A percentile compares a stretch with the other conserved stretches of the same genome.
phyloP scores from a whole-genome alignment of 2,797 vertebrate species.

The Poliocrania exsul region DNA sequence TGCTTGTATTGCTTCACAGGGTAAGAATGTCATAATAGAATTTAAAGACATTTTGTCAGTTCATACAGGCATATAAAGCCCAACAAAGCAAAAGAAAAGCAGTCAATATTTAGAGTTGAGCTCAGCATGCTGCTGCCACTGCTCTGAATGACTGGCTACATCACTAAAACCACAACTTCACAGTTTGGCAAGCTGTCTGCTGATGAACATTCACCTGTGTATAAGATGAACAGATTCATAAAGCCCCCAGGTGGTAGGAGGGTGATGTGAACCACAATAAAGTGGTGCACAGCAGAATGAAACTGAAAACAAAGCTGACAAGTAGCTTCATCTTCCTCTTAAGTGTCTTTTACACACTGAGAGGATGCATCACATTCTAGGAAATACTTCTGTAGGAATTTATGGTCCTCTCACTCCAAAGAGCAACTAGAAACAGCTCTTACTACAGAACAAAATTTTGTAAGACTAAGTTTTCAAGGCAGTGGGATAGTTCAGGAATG shows the following conservation, averaged over 20 bases:
- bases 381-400: background rate
- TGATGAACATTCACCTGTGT: background rate
- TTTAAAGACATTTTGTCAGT: background rate
- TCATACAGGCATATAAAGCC: background rate
- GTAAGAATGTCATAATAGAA: background rate
- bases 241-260: background rate
- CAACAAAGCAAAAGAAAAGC: background rate
- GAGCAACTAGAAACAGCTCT: background rate
- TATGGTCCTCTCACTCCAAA: background rate
- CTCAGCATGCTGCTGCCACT: background rate
- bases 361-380: accelerated
- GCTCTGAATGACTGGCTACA: background rate
- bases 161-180: background rate
- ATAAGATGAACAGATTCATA: background rate
- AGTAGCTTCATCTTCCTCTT: background rate
- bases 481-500: background rate
- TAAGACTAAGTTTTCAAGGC: background rate
- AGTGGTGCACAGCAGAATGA: background rate
- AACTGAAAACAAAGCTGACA: background rate
- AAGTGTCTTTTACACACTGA: background rate
- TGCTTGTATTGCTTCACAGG: background rate
- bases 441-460: background rate
- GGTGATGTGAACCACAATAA: background rate
- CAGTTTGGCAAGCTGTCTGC: background rate
- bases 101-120: background rate